Conservation (phyloP, 2,113 vertebrate species). For the Ammodramus savannarum region DNA sequence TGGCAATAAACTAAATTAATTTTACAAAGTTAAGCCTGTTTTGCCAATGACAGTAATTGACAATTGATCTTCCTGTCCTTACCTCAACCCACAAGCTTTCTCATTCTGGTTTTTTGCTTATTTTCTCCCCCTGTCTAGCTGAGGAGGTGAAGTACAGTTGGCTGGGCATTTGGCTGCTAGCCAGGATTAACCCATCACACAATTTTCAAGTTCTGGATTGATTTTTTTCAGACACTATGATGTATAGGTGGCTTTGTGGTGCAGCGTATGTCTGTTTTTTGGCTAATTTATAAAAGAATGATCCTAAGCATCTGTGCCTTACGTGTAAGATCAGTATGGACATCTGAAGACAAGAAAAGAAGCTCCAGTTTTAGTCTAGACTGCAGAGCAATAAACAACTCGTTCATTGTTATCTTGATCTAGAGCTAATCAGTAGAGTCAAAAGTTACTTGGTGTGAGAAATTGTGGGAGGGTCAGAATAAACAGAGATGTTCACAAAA, state of each 20-base stretch:
- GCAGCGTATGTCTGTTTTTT: fast-evolving
- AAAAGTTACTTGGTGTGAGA: neutral
- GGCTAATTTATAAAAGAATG: neutral
- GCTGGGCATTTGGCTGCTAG: neutral
- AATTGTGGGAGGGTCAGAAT: neutral
- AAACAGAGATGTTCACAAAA: neutral
- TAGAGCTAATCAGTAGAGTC: neutral
- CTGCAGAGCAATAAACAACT: neutral
- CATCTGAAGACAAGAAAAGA: neutral
- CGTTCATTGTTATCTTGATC: neutral
- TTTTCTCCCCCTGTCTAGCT: neutral
- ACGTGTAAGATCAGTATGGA: neutral
- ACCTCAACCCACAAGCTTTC: fast-evolving
- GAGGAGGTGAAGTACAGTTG: neutral
- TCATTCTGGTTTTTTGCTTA: neutral
- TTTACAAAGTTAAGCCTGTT: neutral
- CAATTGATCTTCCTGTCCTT: neutral
- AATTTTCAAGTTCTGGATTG: neutral
- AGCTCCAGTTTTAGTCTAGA: neutral
- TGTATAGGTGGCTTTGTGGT: neutral
- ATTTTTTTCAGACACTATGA: neutral
- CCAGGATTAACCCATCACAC: neutral
- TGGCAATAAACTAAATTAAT: neutral
- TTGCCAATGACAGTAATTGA: neutral
- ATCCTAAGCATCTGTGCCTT: neutral